phyloP scores from a whole-genome alignment of 2,888 invertebrate genomes.

The Andricus curvator region DNA sequence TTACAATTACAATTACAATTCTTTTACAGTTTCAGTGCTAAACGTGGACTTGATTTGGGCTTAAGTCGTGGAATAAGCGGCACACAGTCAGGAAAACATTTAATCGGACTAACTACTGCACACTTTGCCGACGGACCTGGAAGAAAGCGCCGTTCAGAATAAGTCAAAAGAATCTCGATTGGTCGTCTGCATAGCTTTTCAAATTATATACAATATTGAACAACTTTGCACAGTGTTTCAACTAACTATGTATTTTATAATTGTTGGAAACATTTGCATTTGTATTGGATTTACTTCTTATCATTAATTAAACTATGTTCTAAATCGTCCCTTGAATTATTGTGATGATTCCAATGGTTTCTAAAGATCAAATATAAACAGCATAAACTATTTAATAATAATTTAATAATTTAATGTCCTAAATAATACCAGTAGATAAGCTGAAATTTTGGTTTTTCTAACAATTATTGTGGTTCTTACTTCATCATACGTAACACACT shows the following conservation, averaged over 20 bases:
- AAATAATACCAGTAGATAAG: no score
- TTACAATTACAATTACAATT: no score
- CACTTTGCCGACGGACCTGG: conserved; percentile 94
- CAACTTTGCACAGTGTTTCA: not conserved
- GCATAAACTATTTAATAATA: no score
- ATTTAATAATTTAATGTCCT: no score
- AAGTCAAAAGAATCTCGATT: conserved; percentile 61
- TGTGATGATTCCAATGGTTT: not conserved
- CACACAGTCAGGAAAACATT: conserved; percentile 93
- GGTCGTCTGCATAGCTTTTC: not conserved
- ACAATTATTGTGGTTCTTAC: no score
- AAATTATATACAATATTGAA: not conserved
- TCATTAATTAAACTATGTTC: not conserved
- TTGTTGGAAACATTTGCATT: not conserved
- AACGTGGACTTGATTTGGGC: conserved; percentile 93
- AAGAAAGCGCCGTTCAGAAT: conserved; percentile 86
- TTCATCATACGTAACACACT: no score
- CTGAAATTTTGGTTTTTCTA: no score
- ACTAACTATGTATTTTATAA: not conserved
- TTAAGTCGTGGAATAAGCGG: conserved; percentile 93
- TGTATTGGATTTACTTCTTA: not conserved
- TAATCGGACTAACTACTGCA: conserved; percentile 94
- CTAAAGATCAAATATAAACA: no score
- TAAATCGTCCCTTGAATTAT: not conserved
- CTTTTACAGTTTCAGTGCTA: conserved; percentile 82